These are phyloP conservation scores for Percopsis transmontana DNA, from an alignment of 2,113 vertebrate genomes.

Conservation along the genomic window DNA sequence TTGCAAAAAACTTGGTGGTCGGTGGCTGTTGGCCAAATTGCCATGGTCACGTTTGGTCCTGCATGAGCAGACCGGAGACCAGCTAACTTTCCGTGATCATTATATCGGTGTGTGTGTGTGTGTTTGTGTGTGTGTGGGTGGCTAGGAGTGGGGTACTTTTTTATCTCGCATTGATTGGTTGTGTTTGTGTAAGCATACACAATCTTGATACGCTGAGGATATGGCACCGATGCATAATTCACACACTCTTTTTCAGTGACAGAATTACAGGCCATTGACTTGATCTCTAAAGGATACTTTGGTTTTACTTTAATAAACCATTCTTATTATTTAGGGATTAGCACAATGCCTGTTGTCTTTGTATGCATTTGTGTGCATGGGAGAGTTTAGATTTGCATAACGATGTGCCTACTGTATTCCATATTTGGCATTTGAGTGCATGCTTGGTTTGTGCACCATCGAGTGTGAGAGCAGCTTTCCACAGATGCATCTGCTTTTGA, in stretches of 20 bases:
- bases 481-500: slow-evolving; percentile 55
- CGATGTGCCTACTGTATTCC: slow-evolving; percentile 25
- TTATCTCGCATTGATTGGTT: too few species aligned
- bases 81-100: not conserved
- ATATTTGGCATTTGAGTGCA: slow-evolving; percentile 1
- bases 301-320: not conserved
- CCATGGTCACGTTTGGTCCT: slow-evolving; percentile 1
- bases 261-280: not conserved
- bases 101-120: not conserved
- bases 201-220: too few species aligned
- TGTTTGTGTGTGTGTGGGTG: not conserved
- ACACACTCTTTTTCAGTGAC: slow-evolving; percentile 1
- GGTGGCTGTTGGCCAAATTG: not conserved
- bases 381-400: slow-evolving; percentile 25
- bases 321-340: slow-evolving; percentile 1
- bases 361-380: too few species aligned
- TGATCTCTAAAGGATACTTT: not conserved
- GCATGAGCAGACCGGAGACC: not conserved
- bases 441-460: not conserved
- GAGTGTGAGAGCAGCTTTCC: slow-evolving; percentile 29
- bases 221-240: too few species aligned
- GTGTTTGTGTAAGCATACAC: too few species aligned
- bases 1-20: too few species aligned
- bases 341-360: slow-evolving; percentile 19
- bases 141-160: not conserved